A percentile compares a stretch with the other conserved stretches of the same genome.
These are phyloP conservation scores for Paraescarpia echinospica DNA, from an alignment of 1,140 invertebrate genomes.

Conservation along the genomic window DNA sequence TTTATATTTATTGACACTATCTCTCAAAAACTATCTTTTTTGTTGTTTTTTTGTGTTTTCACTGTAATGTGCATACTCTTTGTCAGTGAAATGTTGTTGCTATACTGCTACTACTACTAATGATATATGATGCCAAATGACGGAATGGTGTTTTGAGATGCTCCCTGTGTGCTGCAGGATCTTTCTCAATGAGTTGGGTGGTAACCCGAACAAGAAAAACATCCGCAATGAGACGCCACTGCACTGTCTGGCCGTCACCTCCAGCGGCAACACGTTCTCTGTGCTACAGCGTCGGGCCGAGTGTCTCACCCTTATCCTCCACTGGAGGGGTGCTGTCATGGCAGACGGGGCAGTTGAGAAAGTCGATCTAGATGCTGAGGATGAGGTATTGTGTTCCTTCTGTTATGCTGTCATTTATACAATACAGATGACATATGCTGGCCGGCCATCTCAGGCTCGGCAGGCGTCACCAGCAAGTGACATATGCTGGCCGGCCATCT, in stretches of 20 bases:
- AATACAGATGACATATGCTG: too few relatives aligned
- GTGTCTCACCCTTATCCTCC: slow-evolving; percentile 67
- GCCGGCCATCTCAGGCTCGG: too few relatives aligned
- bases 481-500: too few relatives aligned
- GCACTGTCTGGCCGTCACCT: slow-evolving; percentile 62
- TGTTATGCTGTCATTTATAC: not conserved
- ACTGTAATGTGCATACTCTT: too few relatives aligned
- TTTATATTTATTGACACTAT: too few relatives aligned
- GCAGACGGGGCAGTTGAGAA: slow-evolving; percentile 64
- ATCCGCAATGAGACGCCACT: slow-evolving; percentile 67
- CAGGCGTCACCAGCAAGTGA: too few relatives aligned
- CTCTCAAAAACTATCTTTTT: too few relatives aligned
- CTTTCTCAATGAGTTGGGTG: slow-evolving; percentile 68
- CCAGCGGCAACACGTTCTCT: slow-evolving; percentile 52
- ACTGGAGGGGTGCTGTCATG: slow-evolving; percentile 65
- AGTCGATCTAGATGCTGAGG: slow-evolving; percentile 65
- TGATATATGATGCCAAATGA: not conserved
- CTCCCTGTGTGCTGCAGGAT: slow-evolving; percentile 59
- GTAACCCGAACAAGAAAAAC: slow-evolving; percentile 74
- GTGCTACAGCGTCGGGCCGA: slow-evolving; percentile 65
- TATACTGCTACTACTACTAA: too few relatives aligned
- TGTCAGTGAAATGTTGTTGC: too few relatives aligned
- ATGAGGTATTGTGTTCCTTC: slow-evolving; percentile 60
- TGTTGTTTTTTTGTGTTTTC: too few relatives aligned
- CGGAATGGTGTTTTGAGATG: not conserved